Base-by-base conservation (phyloP, 2,888 invertebrate species). In the Hyppa rectilinea region DNA sequence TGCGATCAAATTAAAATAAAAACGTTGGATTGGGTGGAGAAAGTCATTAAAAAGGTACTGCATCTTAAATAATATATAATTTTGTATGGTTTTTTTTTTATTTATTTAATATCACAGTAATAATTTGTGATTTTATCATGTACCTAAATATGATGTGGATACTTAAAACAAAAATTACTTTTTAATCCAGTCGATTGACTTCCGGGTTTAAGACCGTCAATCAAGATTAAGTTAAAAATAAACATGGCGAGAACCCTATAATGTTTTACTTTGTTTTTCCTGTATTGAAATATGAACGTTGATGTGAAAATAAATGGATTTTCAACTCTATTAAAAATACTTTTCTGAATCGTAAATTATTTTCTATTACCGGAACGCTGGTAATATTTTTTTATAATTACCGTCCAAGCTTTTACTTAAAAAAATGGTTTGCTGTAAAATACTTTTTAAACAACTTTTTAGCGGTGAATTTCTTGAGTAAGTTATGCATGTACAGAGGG, bases 231-330 rank as follows among this genome's bases (percentile, higher is more conserved):
- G 5, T 14, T 36, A 23, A 34, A 66, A 75, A 45, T 26, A 59
- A 78, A 78, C 26, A 45, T 2, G 20, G 9, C 23, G 6, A 12
- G 23, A 52, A 31, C 20, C 36, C n/a, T 50, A 55, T 23, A 62
- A 58, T 59, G 2, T 50, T 58, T 68, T n/a, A 26, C 23, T n/a
- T 58, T 58, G 47, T 49, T 81, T 75, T 71, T 78, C 78, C 58
- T 78, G 49, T 55, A 70, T 82, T 78, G 45, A 81, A 81, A 77
- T 62, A 43, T 81, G 59, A 62, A 43, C 43, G 38, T 12, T 73
- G 73, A 60, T 38, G 59, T 66, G 59, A 72, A 78, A 63, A 76
- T 72, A 78, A 78, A 72, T 78, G 65, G 78, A 71, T 82, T 79
- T 62, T 23, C n/a, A 52, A 43, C 52, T 70, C 71, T 62, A 59